Base-by-base conservation (phyloP, 2,797 vertebrate species). In the Enteromius radiatus region DNA sequence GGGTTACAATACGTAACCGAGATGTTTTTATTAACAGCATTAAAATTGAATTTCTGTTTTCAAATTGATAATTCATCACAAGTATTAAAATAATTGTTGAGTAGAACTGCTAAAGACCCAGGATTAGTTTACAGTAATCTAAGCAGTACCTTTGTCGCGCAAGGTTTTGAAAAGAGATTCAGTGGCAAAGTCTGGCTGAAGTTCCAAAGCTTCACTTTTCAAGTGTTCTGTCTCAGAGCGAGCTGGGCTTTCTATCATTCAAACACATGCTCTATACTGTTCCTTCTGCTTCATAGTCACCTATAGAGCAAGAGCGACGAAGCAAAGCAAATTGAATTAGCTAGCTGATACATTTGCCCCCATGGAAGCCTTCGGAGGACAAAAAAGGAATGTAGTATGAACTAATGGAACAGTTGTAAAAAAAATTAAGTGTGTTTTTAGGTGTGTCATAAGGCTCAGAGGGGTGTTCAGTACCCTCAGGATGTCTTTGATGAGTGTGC, bases 361-460 rank as follows among this genome's bases (percentile, higher is more conserved):
- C 45, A 78, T 38, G 64, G 49, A 84, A 85, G 64, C 84, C 83
- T 79, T 86, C 70, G 47, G 67, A 81, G 78, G 85, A 80, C 81
- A 85, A 81, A 82, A 82, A 80, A 54, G 17, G 26, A 75, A 83
- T 49, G 80, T 52, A 80, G 67, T 56, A 64, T n/a, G 38, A 75
- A 76, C 63, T 75, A 31, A 52, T 31, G 65, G 70, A 85, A 82
- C 75, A 84, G 76, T 74, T 76, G 47, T 75, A 64, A 77, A 76
- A 64, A 77, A 76, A 83, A 85, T 86, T 86, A 85, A 84, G 71
- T 64, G 75, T 85, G 75, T 84, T 86, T 84, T 83, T 47, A 85
- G 83, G 81, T 67, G 78, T 86, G 74, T 81, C 83, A 85, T 77
- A 71, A 61, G 67, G 61, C 75, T 67, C 63, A 21, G 59, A 82